Percentiles rank a stretch among this genome's conserved stretches.
phyloP scores from a whole-genome alignment of 2,797 vertebrate species.

The Lepus townsendii region DNA sequence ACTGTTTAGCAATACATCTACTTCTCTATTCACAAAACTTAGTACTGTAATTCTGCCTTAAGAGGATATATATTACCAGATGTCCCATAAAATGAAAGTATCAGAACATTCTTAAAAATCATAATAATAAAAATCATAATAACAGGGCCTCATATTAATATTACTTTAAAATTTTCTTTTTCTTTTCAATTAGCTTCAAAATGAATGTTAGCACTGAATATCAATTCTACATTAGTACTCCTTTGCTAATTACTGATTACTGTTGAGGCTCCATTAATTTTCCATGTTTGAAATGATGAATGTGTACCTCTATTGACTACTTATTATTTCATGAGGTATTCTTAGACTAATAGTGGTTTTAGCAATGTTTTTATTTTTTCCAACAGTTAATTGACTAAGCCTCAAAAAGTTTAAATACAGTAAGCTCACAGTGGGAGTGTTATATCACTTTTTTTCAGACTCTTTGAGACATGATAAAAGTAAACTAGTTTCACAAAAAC shows the following conservation, averaged over 20 bases:
- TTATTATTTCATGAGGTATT: conserved; percentile 60
- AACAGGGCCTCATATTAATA: neutral
- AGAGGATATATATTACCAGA: neutral
- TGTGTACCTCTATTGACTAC: conserved; percentile 46
- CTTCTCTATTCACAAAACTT: neutral
- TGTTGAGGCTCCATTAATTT: conserved; percentile 64
- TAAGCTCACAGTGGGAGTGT: neutral
- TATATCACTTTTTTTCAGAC: neutral
- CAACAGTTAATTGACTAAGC: conserved; percentile 8
- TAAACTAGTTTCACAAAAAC: neutral
- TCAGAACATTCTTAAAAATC: conserved; percentile 50
- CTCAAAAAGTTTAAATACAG: conserved; percentile 26
- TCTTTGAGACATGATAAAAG: conserved; percentile 1
- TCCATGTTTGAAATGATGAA: conserved; percentile 69
- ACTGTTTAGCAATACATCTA: too few species aligned
- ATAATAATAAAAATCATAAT: conserved; percentile 40
- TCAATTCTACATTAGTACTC: conserved; percentile 45
- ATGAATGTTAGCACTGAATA: conserved; percentile 66
- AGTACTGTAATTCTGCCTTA: neutral
- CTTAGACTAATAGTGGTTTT: conserved; percentile 59
- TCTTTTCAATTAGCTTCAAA: conserved; percentile 70
- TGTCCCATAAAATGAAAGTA: neutral
- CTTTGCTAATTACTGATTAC: conserved; percentile 61
- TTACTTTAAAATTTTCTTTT: conserved; percentile 65
- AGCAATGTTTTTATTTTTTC: conserved; percentile 50